Evolutionary conservation across 2,113 vertebrate genomes (phyloP).

Genomic region (Daubentonia madagascariensis): DNA sequence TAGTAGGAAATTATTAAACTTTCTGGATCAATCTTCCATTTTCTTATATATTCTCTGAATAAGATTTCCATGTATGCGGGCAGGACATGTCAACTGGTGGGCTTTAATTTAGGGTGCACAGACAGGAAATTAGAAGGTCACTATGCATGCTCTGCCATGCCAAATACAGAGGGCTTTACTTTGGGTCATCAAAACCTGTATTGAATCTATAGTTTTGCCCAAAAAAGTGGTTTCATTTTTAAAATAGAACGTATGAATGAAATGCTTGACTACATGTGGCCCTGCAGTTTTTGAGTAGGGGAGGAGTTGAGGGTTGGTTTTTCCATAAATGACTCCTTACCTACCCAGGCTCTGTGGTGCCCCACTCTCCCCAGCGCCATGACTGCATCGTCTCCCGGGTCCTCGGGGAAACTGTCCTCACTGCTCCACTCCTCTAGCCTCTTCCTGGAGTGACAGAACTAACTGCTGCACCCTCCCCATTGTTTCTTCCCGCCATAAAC

Average conservation of each 20-base stretch:
- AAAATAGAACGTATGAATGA: background rate
- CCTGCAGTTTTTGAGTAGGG: background rate
- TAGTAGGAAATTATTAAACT: background rate
- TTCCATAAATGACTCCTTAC: background rate
- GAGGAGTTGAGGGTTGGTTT: background rate
- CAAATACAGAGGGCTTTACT: background rate
- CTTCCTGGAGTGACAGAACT: background rate
- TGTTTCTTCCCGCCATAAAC: background rate
- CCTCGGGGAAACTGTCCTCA: background rate
- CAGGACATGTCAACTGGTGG: background rate
- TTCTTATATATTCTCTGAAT: background rate
- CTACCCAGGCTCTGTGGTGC: background rate
- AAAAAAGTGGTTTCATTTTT: background rate
- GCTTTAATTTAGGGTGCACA: background rate
- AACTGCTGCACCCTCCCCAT: background rate
- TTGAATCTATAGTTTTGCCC: background rate
- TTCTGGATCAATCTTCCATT: background rate
- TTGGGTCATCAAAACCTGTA: background rate
- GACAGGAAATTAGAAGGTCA: background rate
- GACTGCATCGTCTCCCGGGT: background rate
- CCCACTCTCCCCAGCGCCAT: no score
- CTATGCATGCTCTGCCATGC: background rate
- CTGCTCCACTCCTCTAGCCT: no score
- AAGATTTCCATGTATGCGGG: background rate
- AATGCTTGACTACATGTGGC: background rate